phyloP scores from a whole-genome alignment of 2,113 vertebrate genomes.

The Leptodactylus fuscus region DNA sequence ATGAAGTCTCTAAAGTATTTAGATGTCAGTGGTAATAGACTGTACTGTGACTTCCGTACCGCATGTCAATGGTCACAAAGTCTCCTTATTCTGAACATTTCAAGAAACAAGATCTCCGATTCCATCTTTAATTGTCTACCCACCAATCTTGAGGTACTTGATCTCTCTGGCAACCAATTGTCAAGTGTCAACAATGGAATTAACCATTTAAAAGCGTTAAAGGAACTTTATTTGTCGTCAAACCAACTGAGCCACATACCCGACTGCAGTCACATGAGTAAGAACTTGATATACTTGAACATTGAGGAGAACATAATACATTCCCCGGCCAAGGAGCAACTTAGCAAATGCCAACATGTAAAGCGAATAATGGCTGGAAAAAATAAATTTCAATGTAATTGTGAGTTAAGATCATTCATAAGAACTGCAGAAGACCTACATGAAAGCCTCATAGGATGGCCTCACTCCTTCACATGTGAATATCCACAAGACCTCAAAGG shows the following conservation, averaged over 20 bases:
- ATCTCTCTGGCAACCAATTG: conserved; percentile 82
- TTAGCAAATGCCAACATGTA: conserved; percentile 75
- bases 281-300: conserved; percentile 71
- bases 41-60: conserved; percentile 65
- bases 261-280: conserved; percentile 69
- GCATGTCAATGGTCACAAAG: conserved; percentile 77
- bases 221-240: conserved; percentile 78
- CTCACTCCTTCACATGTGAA: conserved; percentile 76
- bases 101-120: conserved; percentile 77
- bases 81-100: conserved; percentile 78
- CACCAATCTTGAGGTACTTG: conserved; percentile 66
- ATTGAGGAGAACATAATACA: conserved; percentile 76
- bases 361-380: conserved; percentile 71
- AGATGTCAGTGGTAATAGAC: conserved; percentile 82
- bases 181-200: conserved; percentile 68
- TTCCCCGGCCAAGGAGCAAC: conserved; percentile 68
- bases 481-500: conserved; percentile 76
- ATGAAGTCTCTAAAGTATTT: conserved; percentile 80
- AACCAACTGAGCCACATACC: conserved; percentile 83
- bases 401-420: conserved; percentile 77
- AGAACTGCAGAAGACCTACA: conserved; percentile 53
- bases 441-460: conserved; percentile 77
- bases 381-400: conserved; percentile 86
- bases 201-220: conserved; percentile 69
- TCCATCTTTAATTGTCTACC: conserved; percentile 84